Evolutionary conservation across 23 tunicate species (phyloP), one percentile per base, ranked within the genome.

Genomic region (Styela clava): DNA sequence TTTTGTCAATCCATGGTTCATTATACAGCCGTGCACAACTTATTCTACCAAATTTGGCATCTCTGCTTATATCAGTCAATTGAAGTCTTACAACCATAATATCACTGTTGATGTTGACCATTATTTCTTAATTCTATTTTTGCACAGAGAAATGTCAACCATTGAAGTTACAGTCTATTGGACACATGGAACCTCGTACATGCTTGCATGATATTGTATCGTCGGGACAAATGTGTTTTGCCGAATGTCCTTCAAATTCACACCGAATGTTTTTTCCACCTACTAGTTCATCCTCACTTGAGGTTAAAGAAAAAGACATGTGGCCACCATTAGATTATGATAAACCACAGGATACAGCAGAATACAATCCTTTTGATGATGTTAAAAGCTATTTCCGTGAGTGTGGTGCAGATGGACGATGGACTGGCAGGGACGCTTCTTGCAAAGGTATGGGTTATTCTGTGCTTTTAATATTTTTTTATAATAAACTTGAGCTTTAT

Each of bases 361-460:
- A 71, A 33, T 25, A 25, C 2, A 24, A 67, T 67, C 81, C 63
- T 22, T 44, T 35, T 23, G 26, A 44, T 44, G 65, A 76, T 29
- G 81, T 76, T 56, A 76, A 56, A 2, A 31, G 69, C 31, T 74
- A 74, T 62, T 79, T 85, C 35, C 84, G 82, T 3, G 78, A 79
- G 68, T 85, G 89, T 67, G 81, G 27, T 12, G 52, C 33, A 33
- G 31, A 26, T 25, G 84, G 84, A 0, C 51, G 31, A 30, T 85
- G 89, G 89, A 64, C 61, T 29, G 84, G 89, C 29, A 82, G 62
- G 31, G 83, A 44, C 31, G 89, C 78, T n/a, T 65, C 72, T 61
- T 85, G 89, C 70, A 85, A 85, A 79, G 83, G 89, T 85, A 27
- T 24, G 79, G n/a, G n/a, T n/a, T n/a, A n/a, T n/a, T n/a, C n/a